Conservation (phyloP, 2,113 vertebrate species). For the Lates calcarifer region DNA sequence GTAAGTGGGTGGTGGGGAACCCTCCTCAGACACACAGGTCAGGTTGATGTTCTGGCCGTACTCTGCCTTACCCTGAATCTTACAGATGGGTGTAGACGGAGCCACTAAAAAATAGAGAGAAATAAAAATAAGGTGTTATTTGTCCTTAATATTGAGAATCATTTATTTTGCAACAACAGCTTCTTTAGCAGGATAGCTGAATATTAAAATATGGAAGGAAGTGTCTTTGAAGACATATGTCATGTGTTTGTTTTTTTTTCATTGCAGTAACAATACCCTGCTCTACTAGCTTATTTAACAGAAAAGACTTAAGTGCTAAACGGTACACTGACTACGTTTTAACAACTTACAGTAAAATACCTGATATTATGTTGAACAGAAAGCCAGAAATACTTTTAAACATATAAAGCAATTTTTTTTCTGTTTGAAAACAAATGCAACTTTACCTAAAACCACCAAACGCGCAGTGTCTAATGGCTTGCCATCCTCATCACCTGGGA, state of each 20-base stretch:
- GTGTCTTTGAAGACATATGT: too few species aligned
- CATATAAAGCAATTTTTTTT: neutral
- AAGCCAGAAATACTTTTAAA: neutral
- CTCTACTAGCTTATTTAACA: neutral
- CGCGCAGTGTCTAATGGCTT: neutral
- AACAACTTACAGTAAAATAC: neutral
- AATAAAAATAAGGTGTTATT: neutral
- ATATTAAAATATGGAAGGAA: neutral
- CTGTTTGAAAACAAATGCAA: neutral
- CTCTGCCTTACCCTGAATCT: conserved; percentile 82
- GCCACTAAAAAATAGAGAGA: conserved; percentile 82
- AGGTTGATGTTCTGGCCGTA: conserved; percentile 88
- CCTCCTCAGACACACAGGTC: conserved; percentile 89
- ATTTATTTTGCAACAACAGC: neutral
- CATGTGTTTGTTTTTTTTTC: neutral
- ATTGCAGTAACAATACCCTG: neutral
- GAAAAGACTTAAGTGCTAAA: neutral
- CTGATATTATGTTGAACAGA: neutral
- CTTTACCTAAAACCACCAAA: conserved; percentile 79
- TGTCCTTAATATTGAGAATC: neutral
- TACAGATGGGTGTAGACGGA: conserved; percentile 89
- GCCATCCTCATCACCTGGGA: conserved; percentile 32
- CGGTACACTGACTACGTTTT: neutral
- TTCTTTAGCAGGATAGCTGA: neutral
- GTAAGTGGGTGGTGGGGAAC: conserved; percentile 89